phyloP scores from a whole-genome alignment of 2,113 vertebrate genomes.

The Ictalurus punctatus region DNA sequence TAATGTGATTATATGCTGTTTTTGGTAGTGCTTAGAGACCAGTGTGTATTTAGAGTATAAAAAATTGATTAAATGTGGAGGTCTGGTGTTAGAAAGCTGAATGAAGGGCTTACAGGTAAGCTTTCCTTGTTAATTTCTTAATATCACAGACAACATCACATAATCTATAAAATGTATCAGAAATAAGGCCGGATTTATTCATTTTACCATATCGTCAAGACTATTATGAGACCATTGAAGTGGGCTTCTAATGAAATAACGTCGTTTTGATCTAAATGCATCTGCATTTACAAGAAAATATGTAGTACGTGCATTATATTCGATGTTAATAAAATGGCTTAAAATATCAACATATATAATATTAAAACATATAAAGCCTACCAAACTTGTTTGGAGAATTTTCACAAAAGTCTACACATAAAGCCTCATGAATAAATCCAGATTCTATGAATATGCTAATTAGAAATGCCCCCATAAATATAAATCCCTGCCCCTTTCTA shows the following conservation, averaged over 20 bases:
- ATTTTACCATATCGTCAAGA: background rate
- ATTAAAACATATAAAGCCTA: background rate
- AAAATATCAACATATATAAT: background rate
- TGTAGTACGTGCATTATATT: background rate
- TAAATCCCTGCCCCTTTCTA: background rate
- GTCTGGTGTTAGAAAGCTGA: background rate
- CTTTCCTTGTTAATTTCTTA: background rate
- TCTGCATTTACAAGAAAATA: background rate
- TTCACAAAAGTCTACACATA: background rate
- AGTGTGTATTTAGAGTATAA: slow-evolving; percentile 24
- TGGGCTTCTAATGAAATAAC: background rate
- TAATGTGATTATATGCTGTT: slow-evolving; percentile 55
- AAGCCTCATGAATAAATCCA: background rate
- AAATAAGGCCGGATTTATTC: background rate
- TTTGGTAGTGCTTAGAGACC: slow-evolving; percentile 30
- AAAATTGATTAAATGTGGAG: slow-evolving; percentile 11
- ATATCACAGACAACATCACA: background rate
- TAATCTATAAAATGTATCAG: background rate
- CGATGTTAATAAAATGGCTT: background rate
- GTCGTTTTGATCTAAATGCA: background rate
- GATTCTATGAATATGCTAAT: background rate
- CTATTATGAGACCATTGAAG: background rate
- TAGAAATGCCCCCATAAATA: background rate
- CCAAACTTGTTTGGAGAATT: background rate
- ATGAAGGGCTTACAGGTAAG: slow-evolving; percentile 10